These are phyloP conservation scores for Cromileptes altivelis DNA, from an alignment of 2,113 vertebrate genomes.

Conservation along the genomic window DNA sequence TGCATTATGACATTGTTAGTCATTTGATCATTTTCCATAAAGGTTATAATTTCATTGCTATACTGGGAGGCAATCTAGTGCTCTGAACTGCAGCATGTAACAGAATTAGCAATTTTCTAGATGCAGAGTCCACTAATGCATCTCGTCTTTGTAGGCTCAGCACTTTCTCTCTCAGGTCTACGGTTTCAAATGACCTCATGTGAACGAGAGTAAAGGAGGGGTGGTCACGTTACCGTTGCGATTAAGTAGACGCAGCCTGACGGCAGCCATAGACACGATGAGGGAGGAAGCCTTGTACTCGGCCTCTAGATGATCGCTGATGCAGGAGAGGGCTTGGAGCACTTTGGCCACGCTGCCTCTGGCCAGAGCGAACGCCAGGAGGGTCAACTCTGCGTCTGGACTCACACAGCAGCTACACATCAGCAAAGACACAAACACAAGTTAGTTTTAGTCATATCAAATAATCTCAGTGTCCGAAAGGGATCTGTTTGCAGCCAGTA, in stretches of 20 bases:
- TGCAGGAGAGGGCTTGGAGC: constrained; percentile 89
- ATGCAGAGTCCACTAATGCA: constrained; percentile 27
- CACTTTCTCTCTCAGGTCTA: constrained; percentile 34
- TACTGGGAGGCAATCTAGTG: not conserved
- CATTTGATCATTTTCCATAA: constrained; percentile 10
- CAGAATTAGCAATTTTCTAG: not conserved
- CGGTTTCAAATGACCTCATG: constrained; percentile 11
- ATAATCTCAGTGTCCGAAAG: no score
- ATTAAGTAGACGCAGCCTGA: constrained; percentile 92
- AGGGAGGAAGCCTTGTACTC: constrained; percentile 91
- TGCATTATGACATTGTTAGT: not conserved
- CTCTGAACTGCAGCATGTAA: constrained; percentile 8
- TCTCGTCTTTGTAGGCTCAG: not conserved
- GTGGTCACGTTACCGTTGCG: constrained; percentile 88
- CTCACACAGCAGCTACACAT: constrained; percentile 89
- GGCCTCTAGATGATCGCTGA: constrained; percentile 88
- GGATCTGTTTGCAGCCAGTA: no score
- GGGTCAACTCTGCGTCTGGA: constrained; percentile 93
- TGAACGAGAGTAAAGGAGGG: constrained; percentile 7
- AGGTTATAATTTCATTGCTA: constrained; percentile 7
- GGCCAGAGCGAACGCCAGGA: constrained; percentile 95
- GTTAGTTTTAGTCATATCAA: not conserved
- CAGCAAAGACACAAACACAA: constrained; percentile 9
- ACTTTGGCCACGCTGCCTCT: constrained; percentile 95
- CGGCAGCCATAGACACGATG: constrained; percentile 92